Base-by-base conservation (phyloP, 2,797 vertebrate genomes). In the Hemibagrus guttatus region DNA sequence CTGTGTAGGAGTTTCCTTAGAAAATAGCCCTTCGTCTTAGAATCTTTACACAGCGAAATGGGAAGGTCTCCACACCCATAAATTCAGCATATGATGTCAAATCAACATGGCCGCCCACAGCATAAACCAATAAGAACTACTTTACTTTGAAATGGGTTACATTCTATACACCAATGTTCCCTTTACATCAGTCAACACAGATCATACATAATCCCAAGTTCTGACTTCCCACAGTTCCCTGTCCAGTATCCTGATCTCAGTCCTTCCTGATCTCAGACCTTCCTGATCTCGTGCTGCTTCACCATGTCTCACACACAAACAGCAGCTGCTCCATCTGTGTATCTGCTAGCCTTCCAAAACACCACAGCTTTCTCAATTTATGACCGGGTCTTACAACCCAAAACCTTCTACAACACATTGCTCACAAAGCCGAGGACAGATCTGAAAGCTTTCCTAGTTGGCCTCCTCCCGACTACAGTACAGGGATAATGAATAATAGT, bases 301-400 rank as follows among this genome's bases (percentile, higher is more conserved):
- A 11, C 49, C 49, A 17, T 28, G 72, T 16, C 46, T 17, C 72
- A 52, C 72, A 28, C n/a, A 42, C 21, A 14, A 59, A 26, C 54
- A 58, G 56, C 56, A 59, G 54, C 54, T 79, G 76, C 19, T 79
- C 28, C 75, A 58, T 58, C 75, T 78, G 75, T 19, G 21, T 78
- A 28, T 58, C 16, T 6, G 28, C 28, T 35, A 21, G 17, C 17
- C 75, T 56, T 58, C 75, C 54, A 78, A 78, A 7, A 58, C 28
- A 54, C n/a, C 16, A 1, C 54, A 26, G 74, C 74, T 28, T 54
- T 78, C 75, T 56, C 16, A 21, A 16, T 58, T 31, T 35, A 58
- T 2, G 17, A 56, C 16, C 74, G 12, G 28, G 21, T 12, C 28
- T 76, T 78, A 19, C 13, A 12, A 78, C 9, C 19, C 26, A 16